Evolutionary conservation across 2,113 vertebrate genomes (phyloP).

Genomic region (Nymphicus hollandicus): DNA sequence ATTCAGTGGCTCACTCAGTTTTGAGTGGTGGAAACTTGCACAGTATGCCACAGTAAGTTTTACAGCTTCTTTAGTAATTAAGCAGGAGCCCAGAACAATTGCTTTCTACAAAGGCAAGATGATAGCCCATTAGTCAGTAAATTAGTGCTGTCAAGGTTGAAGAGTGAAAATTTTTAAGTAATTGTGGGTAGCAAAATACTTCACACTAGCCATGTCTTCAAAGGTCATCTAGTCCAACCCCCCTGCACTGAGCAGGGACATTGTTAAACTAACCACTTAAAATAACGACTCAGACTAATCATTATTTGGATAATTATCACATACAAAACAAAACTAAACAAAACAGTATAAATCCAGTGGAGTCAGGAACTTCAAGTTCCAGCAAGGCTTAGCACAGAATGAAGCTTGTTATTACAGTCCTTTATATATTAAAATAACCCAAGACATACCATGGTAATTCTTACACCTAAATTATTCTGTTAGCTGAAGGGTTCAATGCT

Average conservation of each 20-base stretch:
- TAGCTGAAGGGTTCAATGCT: not conserved
- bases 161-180: not conserved
- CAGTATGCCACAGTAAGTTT: not conserved
- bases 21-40: not conserved
- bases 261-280: not conserved
- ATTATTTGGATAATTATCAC: not conserved
- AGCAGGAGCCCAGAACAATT: not conserved
- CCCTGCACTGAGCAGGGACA: not conserved
- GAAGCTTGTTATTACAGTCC: not conserved
- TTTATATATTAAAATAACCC: not conserved
- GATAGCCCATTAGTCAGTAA: conserved; percentile 10
- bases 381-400: not conserved
- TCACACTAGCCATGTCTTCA: not conserved
- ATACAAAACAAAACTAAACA: not conserved
- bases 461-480: not conserved
- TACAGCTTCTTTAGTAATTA: not conserved
- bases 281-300: not conserved
- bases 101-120: not conserved
- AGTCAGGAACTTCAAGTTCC: not conserved
- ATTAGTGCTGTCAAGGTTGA: not conserved
- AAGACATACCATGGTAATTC: not conserved
- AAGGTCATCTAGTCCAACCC: not conserved
- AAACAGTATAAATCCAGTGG: not conserved
- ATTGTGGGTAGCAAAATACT: not conserved
- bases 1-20: not conserved